Evolutionary conservation across 1,140 invertebrate species (phyloP).

Genomic region (Gerris buenoi): DNA sequence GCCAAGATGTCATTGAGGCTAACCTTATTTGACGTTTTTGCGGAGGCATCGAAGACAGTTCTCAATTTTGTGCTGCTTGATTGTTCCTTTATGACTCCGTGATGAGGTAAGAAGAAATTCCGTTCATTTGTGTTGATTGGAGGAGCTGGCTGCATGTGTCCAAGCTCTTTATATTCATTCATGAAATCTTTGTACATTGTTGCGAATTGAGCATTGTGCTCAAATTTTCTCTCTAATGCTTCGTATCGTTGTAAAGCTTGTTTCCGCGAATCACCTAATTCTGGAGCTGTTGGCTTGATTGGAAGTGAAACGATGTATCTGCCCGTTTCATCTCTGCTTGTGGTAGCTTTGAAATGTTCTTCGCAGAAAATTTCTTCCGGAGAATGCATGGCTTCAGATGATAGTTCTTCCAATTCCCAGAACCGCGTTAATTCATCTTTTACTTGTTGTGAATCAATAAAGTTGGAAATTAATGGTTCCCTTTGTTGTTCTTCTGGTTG

Average conservation of each 20-base stretch:
- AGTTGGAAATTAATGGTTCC: no score
- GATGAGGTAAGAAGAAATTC: no score
- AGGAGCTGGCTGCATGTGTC: no score
- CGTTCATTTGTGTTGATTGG: no score
- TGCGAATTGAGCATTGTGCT: neutral
- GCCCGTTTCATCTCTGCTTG: neutral
- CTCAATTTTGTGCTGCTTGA: no score
- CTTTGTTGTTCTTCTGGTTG: no score
- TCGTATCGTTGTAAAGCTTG: neutral
- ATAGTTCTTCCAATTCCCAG: neutral
- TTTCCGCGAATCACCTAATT: neutral
- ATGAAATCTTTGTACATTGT: neutral
- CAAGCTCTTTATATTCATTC: neutral
- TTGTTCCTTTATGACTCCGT: no score
- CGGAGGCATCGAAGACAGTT: no score
- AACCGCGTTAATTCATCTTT: no score
- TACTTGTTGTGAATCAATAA: no score
- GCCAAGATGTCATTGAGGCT: no score
- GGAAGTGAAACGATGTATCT: neutral
- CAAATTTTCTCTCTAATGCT: neutral
- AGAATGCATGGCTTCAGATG: neutral
- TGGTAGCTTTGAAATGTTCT: neutral
- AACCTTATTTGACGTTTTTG: no score
- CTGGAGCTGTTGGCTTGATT: neutral
- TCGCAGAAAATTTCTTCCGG: neutral